Evolutionary conservation across 1,140 invertebrate species (phyloP), one percentile per base, ranked within the genome.

Genomic region (Atta colombica): DNA sequence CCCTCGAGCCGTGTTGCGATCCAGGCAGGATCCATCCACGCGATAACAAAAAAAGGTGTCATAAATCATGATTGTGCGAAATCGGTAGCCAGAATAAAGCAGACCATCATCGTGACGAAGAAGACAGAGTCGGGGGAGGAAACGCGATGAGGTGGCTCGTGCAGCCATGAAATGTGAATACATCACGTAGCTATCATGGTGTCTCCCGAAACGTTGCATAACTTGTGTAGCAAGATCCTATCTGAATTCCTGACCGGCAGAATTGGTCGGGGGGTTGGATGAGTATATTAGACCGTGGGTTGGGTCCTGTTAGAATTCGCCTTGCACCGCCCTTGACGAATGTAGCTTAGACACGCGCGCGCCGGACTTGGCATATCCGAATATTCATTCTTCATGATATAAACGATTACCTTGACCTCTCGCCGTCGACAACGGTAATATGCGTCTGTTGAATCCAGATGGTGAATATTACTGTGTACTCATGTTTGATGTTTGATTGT

Each of bases 331-430:
- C 35, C 55, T 91, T 94, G 93, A 94, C 92, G 88, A 94, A 94
- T 94, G 93, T 92, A 75, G 72, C 77, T 78, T 87, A 87, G 90
- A 86, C 94, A 94, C 94, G 94, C 94, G 89, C 77, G 60, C 18
- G n/a, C 82, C 85, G 58, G 72, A 53, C 85, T 58, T 60, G 55
- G 12, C 51, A 49, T 53, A 60, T 61, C 53, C 31, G 90, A 90
- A 91, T 78, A 88, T 88, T 91, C 90, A 88, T 85, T 87, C 88
- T 65, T 60, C 65, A 28, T 81, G 55, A 63, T 75, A 68, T 84
- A 85, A 91, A 63, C 63, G 85, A 55, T 72, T 71, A 90, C 89
- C 89, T 91, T 89, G 87, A 90, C 85, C 87, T 75, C 85, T 35
- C 39, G n/a, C 55, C 49, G 12, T 51, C 58, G n/a, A 28, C 63